Evolutionary conservation across 1,140 invertebrate species (phyloP).

Genomic region (Zaprionus taronus): DNA sequence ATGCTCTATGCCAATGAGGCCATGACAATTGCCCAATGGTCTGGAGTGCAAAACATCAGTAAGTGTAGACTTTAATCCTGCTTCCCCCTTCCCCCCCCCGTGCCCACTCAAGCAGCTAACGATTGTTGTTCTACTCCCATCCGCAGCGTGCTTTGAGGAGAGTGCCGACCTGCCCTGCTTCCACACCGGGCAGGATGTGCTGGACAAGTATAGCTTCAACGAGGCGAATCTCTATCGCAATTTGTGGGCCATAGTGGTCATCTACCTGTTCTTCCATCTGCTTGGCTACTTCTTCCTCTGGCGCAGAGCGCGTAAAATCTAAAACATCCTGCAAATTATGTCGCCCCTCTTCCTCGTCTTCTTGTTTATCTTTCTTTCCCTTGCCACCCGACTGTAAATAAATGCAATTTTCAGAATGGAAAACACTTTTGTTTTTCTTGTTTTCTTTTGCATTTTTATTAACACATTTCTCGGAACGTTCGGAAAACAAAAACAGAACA

Average conservation of each 20-base stretch:
- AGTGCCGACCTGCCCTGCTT: constrained; percentile 88
- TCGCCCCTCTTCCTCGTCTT: not conserved
- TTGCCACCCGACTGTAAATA: constrained; percentile 20
- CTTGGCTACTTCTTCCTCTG: constrained; percentile 88
- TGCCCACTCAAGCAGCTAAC: not conserved
- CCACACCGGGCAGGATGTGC: constrained; percentile 88
- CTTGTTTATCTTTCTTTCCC: constrained; percentile 10
- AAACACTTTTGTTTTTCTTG: constrained; percentile 5
- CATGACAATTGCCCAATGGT: constrained; percentile 92
- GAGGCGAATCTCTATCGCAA: constrained; percentile 88
- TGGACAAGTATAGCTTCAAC: constrained; percentile 90
- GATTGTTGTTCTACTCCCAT: not conserved
- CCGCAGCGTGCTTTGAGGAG: constrained; percentile 88
- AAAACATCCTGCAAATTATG: constrained; percentile 48
- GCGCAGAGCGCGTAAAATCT: constrained; percentile 87
- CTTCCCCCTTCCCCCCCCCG: not conserved
- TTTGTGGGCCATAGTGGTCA: constrained; percentile 87
- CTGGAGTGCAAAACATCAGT: constrained; percentile 91
- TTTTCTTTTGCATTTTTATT: constrained; percentile 28
- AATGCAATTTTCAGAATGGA: constrained; percentile 6
- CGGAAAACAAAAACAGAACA: constrained; percentile 51
- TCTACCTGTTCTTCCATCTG: constrained; percentile 89
- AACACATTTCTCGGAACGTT: constrained; percentile 46
- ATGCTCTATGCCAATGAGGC: constrained; percentile 96
- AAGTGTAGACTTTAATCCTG: constrained; percentile 78